phyloP scores from a whole-genome alignment of 2,113 vertebrate genomes.

The Carassius carassius region DNA sequence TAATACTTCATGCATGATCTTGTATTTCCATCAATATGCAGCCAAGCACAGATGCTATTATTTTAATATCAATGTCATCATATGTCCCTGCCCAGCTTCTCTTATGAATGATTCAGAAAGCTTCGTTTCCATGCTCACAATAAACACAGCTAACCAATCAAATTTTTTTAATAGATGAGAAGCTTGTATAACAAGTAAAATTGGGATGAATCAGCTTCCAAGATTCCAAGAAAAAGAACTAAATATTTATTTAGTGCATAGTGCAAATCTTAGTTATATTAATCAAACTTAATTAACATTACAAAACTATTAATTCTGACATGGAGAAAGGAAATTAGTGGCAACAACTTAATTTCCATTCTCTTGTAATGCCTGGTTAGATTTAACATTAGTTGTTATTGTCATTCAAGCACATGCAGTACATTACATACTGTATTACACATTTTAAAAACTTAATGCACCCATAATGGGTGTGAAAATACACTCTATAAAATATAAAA shows the following conservation, averaged over 20 bases:
- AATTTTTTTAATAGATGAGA: neutral
- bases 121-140: neutral
- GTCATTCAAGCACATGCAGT: neutral
- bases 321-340: neutral
- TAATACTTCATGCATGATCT: no score
- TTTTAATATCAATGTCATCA: neutral
- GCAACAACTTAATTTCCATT: neutral
- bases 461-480: no score
- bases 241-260: neutral
- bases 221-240: neutral
- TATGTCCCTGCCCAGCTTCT: neutral
- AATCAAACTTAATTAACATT: no score
- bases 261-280: no score
- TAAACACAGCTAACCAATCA: neutral
- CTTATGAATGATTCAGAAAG: neutral
- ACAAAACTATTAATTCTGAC: neutral
- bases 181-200: neutral
- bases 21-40: no score
- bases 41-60: neutral
- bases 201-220: neutral
- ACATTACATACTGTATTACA: neutral
- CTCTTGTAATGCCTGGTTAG: neutral
- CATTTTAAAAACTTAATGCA: neutral
- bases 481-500: no score
- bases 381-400: neutral